phyloP scores from a whole-genome alignment of 2,113 vertebrate genomes.

The Emydocephalus ijimae region DNA sequence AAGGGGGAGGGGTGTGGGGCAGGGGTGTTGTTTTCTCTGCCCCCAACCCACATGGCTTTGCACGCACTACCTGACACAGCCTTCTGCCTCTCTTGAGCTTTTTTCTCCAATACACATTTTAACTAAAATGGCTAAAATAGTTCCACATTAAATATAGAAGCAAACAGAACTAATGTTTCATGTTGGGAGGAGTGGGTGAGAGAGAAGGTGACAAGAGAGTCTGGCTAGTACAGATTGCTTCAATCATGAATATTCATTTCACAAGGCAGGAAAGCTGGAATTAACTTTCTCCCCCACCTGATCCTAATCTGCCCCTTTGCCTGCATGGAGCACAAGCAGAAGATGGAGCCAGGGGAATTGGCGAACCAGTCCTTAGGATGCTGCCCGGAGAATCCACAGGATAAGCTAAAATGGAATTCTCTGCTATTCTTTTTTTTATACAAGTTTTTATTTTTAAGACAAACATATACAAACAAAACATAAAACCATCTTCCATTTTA shows the following conservation, averaged over 20 bases:
- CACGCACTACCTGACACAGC: not conserved
- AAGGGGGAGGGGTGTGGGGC: not conserved
- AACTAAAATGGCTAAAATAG: conserved; percentile 12
- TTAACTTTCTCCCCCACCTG: conserved; percentile 64
- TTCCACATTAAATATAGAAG: not conserved
- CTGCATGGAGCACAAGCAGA: conserved; percentile 56
- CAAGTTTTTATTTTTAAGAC: too few species aligned
- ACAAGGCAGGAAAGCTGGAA: conserved; percentile 50
- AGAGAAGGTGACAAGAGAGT: conserved; percentile 47
- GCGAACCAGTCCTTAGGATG: not conserved
- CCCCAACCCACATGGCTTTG: not conserved
- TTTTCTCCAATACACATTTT: conserved; percentile 8
- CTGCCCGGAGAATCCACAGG: not conserved
- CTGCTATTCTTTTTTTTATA: not conserved
- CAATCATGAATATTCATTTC: conserved; percentile 69
- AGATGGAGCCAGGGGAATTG: conserved; percentile 31
- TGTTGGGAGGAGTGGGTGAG: not conserved
- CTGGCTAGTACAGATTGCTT: conserved; percentile 65
- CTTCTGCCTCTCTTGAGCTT: not conserved
- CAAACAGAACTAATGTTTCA: conserved; percentile 1
- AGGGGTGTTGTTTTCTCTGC: not conserved
- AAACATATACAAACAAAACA: too few species aligned
- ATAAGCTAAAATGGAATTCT: not conserved
- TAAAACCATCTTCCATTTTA: too few species aligned
- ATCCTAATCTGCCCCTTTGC: conserved; percentile 61